Evolutionary conservation across 2,888 invertebrate genomes (phyloP), one percentile per base, ranked within the genome.

Genomic region (Saturnia japonica): DNA sequence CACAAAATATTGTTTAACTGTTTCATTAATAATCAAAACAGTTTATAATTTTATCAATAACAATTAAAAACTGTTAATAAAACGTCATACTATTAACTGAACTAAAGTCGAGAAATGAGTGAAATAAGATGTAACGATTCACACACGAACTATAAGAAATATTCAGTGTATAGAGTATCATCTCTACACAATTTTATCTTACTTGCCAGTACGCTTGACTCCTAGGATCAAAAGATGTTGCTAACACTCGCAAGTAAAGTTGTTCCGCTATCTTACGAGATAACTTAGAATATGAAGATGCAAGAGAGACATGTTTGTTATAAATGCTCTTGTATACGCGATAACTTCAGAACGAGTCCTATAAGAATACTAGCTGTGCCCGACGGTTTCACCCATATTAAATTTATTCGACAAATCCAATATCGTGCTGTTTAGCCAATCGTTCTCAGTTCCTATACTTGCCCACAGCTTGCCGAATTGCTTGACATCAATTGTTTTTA

Each of bases 171-270:
- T 40, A 19, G 40, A 40, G n/a, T n/a, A n/a, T n/a, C n/a, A n/a
- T n/a, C 1, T 40, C 40, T 64, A 64, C 19, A 19, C 19, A 40
- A 40, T n/a, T 64, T 40, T 64, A 64, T 77, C 47, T 71, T 76
- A 75, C 76, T 77, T 79, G 81, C 77, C 80, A 72, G 75, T 73
- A 75, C 76, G 77, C 78, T 85, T 84, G 83, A 84, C 84, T 85
- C 75, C 70, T 73, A 77, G 64, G 82, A 78, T 83, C 83, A 83
- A 83, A 77, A 34, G 54, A 40, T 76, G 72, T 72, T 74, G 71
- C 68, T 70, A 72, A 64, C 67, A 69, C 77, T 76, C 74, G 4
- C 66, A 64, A 74, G 70, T 73, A 72, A 70, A 76, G 78, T 72
- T 69, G 71, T 78, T 76, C 62, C 71, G 64, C 70, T 74, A 73